Evolutionary conservation across 2,113 vertebrate species (phyloP).

Genomic region (Clupea harengus): DNA sequence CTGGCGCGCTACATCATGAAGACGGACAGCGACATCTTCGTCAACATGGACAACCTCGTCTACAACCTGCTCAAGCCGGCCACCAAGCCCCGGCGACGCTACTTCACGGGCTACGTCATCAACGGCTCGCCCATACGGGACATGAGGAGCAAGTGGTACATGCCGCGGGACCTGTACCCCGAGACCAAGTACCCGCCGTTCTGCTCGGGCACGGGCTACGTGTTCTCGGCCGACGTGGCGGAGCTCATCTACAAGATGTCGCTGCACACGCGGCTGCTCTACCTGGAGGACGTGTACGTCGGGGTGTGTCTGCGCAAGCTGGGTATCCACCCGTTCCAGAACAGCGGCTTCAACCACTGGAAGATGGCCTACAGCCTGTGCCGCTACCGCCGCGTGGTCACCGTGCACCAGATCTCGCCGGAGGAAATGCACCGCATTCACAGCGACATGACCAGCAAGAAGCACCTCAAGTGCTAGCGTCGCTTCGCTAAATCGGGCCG

Average conservation of each 20-base stretch:
- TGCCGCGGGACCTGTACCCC: constrained; percentile 93
- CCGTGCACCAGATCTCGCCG: constrained; percentile 96
- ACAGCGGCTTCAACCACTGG: constrained; percentile 99
- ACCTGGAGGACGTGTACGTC: constrained; percentile 96
- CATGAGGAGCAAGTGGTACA: constrained; percentile 98
- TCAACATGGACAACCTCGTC: constrained; percentile 99
- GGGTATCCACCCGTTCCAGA: constrained; percentile 96
- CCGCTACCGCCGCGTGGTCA: constrained; percentile 92
- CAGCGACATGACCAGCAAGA: constrained; percentile 99
- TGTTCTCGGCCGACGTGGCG: constrained; percentile 95
- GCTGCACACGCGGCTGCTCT: constrained; percentile 92
- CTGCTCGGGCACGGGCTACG: constrained; percentile 96
- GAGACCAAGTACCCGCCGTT: constrained; percentile 97
- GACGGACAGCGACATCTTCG: constrained; percentile 98
- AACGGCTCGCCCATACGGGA: constrained; percentile 96
- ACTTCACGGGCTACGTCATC: constrained; percentile 97
- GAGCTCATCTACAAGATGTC: constrained; percentile 97
- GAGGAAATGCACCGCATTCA: constrained; percentile 99
- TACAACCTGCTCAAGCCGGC: constrained; percentile 92
- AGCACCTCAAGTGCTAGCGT: constrained; percentile 92
- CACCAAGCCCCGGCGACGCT: constrained; percentile 90
- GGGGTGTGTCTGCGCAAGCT: constrained; percentile 93
- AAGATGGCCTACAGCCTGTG: constrained; percentile 98
- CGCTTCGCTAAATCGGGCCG: not conserved
- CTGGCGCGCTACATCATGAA: constrained; percentile 97